Evolutionary conservation across 2,113 vertebrate species (phyloP).

Genomic region (Embiotoca jacksoni): DNA sequence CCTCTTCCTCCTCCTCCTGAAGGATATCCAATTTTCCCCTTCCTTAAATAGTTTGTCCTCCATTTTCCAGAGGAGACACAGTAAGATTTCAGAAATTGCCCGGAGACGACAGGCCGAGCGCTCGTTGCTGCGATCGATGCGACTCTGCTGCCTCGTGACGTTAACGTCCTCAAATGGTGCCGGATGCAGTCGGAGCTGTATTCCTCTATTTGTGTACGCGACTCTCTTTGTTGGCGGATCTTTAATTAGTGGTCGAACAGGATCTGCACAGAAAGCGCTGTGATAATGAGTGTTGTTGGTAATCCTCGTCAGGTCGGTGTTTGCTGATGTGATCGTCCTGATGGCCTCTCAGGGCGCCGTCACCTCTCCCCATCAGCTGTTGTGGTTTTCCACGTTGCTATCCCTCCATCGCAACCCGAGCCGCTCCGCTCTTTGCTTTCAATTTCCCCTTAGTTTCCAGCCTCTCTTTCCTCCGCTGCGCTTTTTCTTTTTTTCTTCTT

Average conservation of each 20-base stretch:
- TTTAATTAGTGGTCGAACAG: slow-evolving; percentile 24
- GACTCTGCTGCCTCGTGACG: slow-evolving; percentile 1
- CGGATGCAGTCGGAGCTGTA: slow-evolving; percentile 8
- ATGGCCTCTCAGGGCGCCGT: slow-evolving; percentile 46
- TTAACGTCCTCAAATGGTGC: neutral
- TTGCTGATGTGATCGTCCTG: slow-evolving; percentile 49
- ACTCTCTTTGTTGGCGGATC: slow-evolving; percentile 15
- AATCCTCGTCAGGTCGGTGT: slow-evolving; percentile 35
- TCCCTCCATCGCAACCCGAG: slow-evolving; percentile 16
- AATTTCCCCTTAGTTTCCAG: slow-evolving; percentile 33
- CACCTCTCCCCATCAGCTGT: slow-evolving; percentile 37
- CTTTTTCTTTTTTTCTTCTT: slow-evolving; percentile 13
- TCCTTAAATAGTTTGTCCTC: slow-evolving; percentile 63
- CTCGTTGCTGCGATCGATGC: slow-evolving; percentile 22
- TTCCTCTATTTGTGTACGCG: neutral
- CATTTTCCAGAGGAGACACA: slow-evolving; percentile 48
- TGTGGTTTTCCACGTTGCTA: neutral
- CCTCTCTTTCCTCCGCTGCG: neutral
- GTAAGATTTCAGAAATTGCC: slow-evolving; percentile 44
- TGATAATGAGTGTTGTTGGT: slow-evolving; percentile 3
- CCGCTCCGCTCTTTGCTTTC: slow-evolving; percentile 22
- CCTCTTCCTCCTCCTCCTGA: slow-evolving; percentile 35
- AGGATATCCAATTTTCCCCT: slow-evolving; percentile 62
- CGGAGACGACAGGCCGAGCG: neutral
- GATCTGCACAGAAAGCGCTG: neutral